phyloP scores from a whole-genome alignment of 2,113 vertebrate species.

The human (Homo sapiens) region DNA sequence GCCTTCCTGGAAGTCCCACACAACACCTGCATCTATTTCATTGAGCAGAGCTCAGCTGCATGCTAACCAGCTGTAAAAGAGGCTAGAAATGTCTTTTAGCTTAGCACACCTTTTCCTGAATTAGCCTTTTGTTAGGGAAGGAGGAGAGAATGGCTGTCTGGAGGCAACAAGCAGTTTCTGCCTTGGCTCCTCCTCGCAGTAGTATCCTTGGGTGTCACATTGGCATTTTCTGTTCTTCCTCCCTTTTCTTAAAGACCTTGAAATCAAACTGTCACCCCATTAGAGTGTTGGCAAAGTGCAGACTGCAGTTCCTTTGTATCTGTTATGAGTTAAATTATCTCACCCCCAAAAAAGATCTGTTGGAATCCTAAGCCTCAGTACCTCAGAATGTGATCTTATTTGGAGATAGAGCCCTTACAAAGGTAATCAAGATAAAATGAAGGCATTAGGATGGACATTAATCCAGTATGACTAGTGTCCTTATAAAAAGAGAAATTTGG shows the following conservation, averaged over 20 bases:
- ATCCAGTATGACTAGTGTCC: background rate
- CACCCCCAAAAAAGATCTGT: background rate
- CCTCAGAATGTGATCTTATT: background rate
- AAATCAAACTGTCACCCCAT: background rate
- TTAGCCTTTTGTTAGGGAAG: background rate
- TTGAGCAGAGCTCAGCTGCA: background rate
- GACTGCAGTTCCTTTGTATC: background rate
- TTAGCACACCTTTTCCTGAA: background rate
- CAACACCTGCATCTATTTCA: background rate
- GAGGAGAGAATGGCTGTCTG: background rate
- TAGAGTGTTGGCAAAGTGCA: background rate
- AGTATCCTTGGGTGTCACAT: background rate
- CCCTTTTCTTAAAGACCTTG: background rate
- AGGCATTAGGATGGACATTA: background rate
- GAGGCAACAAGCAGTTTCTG: no score
- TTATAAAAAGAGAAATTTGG: background rate
- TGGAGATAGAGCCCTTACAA: background rate
- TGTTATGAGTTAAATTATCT: background rate
- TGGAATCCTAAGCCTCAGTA: background rate
- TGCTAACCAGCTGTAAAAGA: background rate
- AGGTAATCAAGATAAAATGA: background rate
- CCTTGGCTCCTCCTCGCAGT: no score
- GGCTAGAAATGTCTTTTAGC: background rate
- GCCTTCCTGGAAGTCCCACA: background rate
- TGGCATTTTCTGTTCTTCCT: background rate